phyloP scores from a whole-genome alignment of 2,797 vertebrate species.

The Acanthopagrus latus region DNA sequence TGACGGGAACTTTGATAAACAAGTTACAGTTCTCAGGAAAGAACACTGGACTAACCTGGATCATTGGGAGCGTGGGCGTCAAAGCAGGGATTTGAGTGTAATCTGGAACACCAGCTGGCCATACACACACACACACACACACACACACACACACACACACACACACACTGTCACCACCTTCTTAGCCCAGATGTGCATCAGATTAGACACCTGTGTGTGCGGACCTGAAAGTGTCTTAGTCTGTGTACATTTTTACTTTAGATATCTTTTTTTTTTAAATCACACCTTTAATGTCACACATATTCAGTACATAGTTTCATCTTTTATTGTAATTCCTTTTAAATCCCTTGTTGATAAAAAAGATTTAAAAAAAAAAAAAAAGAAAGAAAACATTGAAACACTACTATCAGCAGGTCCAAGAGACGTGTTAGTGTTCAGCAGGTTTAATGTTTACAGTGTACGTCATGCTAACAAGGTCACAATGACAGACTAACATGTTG shows the following conservation, averaged over 20 bases:
- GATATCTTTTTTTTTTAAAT: neutral
- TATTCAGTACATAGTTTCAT: neutral
- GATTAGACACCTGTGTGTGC: conserved; percentile 35
- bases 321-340: neutral
- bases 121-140: conserved; percentile 33
- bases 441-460: no score
- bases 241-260: neutral
- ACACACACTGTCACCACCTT: conserved; percentile 11
- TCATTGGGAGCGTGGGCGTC: conserved; percentile 29
- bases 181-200: conserved; percentile 37
- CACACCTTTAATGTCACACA: neutral
- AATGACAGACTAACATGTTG: no score
- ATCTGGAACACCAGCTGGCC: conserved; percentile 67
- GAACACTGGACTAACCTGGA: conserved; percentile 50
- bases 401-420: neutral
- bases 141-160: conserved; percentile 23
- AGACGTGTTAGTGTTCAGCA: no score
- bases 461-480: neutral
- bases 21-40: conserved; percentile 24
- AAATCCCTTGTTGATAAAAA: neutral
- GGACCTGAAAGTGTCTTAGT: neutral
- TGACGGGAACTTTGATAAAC: conserved; percentile 20
- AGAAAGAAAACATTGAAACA: neutral
- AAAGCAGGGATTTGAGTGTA: conserved; percentile 64
- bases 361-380: no score